Evolutionary conservation across 2,888 invertebrate species (phyloP), one percentile per base, ranked within the genome.

Genomic region (Hyppa rectilinea): DNA sequence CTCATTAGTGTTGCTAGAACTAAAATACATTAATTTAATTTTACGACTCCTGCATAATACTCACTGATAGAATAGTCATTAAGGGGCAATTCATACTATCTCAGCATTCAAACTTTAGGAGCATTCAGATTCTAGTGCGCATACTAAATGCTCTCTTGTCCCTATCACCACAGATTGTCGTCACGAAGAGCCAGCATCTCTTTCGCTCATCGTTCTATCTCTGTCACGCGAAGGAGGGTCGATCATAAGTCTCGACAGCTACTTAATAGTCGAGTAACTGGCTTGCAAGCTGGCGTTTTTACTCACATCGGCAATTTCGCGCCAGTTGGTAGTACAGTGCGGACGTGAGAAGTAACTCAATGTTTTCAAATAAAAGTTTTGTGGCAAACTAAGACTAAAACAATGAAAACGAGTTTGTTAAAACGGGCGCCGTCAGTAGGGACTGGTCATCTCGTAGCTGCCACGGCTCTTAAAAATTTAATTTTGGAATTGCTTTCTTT

Each of bases 281-380:
- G 61, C 73, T 80, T 75, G 68, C 82, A 80, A 85, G 86, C 87
- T 87, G 87, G 72, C 79, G 83, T 78, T 81, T 80, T 78, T 81
- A 56, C 66, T 56, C 38, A 49, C 52, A 71, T 56, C 31, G 50
- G 40, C 49, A 50, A 60, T 56, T 62, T 76, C 34, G 43, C 36
- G n/a, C n/a, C 64, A 53, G 65, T 17, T 55, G 29, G 29, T 36
- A 4, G n/a, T 14, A 75, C 31, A 64, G 63, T 53, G 29, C 23
- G 56, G 63, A 53, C 23, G 70, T 52, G 52, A 49, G n/a, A 6
- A 66, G 71, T 66, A 55, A 65, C 3, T 68, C 23, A 64, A 74
- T 60, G 40, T 34, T 63, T 40, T 43, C 36, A 31, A 66, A 49
- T 62, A 53, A 60, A 75, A 55, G 10, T 38, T 61, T 65, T 59